A percentile compares a stretch with the other conserved stretches of the same genome.
These are phyloP conservation scores for Dermolepida albohirtum DNA, from an alignment of 2,888 invertebrate genomes.

Conservation along the genomic window DNA sequence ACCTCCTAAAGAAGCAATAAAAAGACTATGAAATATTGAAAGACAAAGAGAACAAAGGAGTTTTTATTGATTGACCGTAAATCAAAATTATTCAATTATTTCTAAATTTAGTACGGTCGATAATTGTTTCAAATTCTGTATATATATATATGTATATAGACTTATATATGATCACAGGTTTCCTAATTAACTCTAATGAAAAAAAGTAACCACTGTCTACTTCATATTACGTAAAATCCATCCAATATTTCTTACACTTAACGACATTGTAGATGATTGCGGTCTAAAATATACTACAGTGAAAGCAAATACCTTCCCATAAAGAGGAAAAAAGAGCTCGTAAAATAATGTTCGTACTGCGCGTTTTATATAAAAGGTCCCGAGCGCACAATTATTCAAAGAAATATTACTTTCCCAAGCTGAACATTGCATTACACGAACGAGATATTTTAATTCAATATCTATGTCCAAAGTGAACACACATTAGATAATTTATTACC, in stretches of 20 bases:
- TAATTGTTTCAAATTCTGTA: no score
- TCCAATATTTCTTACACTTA: background rate
- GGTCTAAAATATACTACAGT: conserved; percentile 15
- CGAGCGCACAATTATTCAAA: conserved; percentile 45
- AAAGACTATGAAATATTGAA: no score
- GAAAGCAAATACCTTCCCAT: conserved; percentile 14
- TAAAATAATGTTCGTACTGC: conserved; percentile 42
- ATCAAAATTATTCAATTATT: no score
- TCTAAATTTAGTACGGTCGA: no score
- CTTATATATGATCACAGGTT: background rate
- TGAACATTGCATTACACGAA: conserved; percentile 36
- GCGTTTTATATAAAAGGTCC: conserved; percentile 44
- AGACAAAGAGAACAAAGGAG: no score
- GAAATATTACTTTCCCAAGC: conserved; percentile 43
- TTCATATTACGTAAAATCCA: background rate
- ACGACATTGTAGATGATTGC: conserved; percentile 2
- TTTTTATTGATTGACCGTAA: no score
- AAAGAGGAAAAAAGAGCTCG: conserved; percentile 31
- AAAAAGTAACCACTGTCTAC: background rate
- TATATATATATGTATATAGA: no score
- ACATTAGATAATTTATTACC: conserved; percentile 20
- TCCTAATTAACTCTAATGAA: background rate
- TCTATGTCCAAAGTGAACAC: conserved; percentile 21
- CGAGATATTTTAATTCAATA: conserved; percentile 44
- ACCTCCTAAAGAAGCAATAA: no score